A percentile compares a stretch with the other conserved stretches of the same genome.
Evolutionary conservation across 2,113 vertebrate genomes (phyloP).

Genomic region (Argyrosomus japonicus): DNA sequence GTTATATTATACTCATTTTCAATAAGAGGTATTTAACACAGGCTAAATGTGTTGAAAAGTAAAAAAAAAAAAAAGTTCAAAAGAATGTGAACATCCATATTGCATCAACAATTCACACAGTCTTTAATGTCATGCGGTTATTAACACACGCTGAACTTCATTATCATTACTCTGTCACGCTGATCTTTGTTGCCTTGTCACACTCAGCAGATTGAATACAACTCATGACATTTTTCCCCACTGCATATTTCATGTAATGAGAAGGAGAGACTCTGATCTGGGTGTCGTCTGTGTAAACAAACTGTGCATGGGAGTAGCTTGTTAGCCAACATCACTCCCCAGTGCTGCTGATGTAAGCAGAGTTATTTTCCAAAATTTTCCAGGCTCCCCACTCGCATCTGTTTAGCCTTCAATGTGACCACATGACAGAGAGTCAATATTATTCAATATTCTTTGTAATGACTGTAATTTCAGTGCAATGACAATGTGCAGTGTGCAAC

Average conservation of each 20-base stretch:
- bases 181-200: constrained; percentile 57
- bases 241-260: constrained; percentile 78
- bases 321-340: constrained; percentile 69
- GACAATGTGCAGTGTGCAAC: constrained; percentile 32
- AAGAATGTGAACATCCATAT: neutral
- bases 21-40: neutral
- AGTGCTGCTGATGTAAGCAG: constrained; percentile 72
- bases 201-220: constrained; percentile 63
- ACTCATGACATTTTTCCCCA: constrained; percentile 67
- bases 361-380: constrained; percentile 63
- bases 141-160: constrained; percentile 42
- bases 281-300: constrained; percentile 80
- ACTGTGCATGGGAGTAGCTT: constrained; percentile 68
- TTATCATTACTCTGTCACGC: constrained; percentile 53
- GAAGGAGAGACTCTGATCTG: constrained; percentile 75
- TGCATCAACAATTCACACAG: constrained; percentile 4
- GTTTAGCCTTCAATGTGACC: constrained; percentile 63
- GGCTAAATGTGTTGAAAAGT: neutral
- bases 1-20: neutral
- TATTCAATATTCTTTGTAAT: constrained; percentile 56
- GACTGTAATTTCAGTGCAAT: constrained; percentile 41
- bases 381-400: constrained; percentile 55
- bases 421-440: constrained; percentile 57
- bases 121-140: constrained; percentile 5
- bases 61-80: no score